Base-by-base conservation (phyloP, 2,113 vertebrate genomes). In the Vicugna pacos region DNA sequence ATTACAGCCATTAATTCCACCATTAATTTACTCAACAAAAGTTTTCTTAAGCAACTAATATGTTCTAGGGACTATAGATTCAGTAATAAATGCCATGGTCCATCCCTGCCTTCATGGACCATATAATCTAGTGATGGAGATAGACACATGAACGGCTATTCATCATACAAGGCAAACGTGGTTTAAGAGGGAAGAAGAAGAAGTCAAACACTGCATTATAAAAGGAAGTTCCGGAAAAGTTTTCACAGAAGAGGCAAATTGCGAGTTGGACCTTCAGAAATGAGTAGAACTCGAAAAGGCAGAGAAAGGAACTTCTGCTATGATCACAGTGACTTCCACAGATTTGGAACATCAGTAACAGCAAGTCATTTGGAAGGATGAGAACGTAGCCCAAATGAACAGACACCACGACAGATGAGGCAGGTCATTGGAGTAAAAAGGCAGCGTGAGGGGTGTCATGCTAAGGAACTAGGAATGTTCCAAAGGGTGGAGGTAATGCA, bases 181-280 rank as follows among this genome's bases (percentile, higher is more conserved):
- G 20, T 30, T 90, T 56, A 96, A 24, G 69, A 83, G 42, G 64
- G n/a, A 89, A 80, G n/a, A 79, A 70, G n/a, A 89, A 80, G n/a
- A 79, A 82, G 42, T 0, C 50, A 95, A 81, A 83, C 48, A 76
- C 12, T 88, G 4, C 58, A 79, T 73, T 42, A 35, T 26, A 76
- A 77, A 79, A 86, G 26, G 10, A 90, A 64, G 11, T 28, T 94
- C 14, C 65, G 19, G 46, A 35, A 88, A 72, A 70, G 48, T 0
- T 93, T 77, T 82, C 42, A 35, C 11, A 75, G 22, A 83, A 89
- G 12, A 88, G 30, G 16, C 1, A 73, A 76, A 67, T 77, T 73
- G 10, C 54, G 38, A 42, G 11, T 22, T 28, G n/a, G 17, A 3
- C 42, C 56, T 93, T 95, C 15, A 38, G 52, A 20, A 54, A 32